Conservation (phyloP, 2,113 vertebrate species). For the Cynoglossus semilaevis region DNA sequence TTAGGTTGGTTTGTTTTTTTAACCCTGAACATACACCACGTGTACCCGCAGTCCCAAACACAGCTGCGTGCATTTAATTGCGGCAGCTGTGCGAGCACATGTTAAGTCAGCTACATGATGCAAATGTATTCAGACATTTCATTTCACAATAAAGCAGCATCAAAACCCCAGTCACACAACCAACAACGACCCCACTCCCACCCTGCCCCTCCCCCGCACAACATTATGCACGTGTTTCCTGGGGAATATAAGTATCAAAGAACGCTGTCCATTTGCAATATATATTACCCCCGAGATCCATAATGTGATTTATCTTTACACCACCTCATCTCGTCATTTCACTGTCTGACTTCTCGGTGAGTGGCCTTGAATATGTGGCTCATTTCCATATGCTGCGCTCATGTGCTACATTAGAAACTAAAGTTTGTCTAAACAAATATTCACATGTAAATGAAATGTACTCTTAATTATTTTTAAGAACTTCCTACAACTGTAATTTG, state of each 20-base stretch:
- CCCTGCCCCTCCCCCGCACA: conserved; percentile 5
- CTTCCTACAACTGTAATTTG: too few relatives aligned
- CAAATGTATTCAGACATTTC: conserved; percentile 49
- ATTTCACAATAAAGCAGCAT: conserved; percentile 35
- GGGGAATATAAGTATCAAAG: conserved; percentile 59
- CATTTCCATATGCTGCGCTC: conserved; percentile 33
- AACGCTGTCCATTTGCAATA: conserved; percentile 59
- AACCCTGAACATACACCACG: background rate
- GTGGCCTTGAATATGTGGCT: conserved; percentile 33
- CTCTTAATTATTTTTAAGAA: too few relatives aligned
- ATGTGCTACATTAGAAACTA: conserved; percentile 43
- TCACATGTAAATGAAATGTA: too few relatives aligned
- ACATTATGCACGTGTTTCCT: conserved; percentile 55
- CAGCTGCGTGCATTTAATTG: conserved; percentile 16
- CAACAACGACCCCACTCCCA: background rate
- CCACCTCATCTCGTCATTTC: conserved; percentile 57
- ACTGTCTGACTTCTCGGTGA: conserved; percentile 28
- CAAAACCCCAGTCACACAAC: conserved; percentile 28
- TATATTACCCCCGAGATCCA: conserved; percentile 65
- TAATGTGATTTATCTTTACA: conserved; percentile 53
- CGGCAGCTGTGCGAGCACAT: conserved; percentile 25
- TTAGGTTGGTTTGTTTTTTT: conserved; percentile 11
- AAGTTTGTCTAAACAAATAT: too few relatives aligned
- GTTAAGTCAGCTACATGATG: conserved; percentile 27
- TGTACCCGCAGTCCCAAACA: conserved; percentile 3